phyloP scores from a whole-genome alignment of 2,797 vertebrate species.

The Cottoperca gobio region DNA sequence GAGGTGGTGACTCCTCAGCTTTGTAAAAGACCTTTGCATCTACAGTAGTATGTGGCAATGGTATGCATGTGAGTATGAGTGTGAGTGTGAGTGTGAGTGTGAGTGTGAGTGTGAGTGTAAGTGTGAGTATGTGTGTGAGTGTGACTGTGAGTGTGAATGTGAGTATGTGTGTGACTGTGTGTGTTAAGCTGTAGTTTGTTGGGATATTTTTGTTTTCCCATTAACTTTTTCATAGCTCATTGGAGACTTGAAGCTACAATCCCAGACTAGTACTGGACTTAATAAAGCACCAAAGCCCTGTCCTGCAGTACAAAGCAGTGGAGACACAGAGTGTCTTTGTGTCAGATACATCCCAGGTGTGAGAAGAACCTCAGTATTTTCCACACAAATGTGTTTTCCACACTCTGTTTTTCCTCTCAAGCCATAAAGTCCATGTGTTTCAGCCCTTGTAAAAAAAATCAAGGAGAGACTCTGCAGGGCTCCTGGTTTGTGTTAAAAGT shows the following conservation, averaged over 20 bases:
- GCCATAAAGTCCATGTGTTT: constrained; percentile 65
- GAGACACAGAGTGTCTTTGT: constrained; percentile 67
- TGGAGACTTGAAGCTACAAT: constrained; percentile 59
- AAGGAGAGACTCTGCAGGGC: constrained; percentile 35
- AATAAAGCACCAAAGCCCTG: constrained; percentile 42
- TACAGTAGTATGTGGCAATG: constrained; percentile 37
- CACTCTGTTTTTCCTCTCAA: constrained; percentile 21
- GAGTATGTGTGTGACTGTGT: background rate
- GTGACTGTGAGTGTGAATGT: constrained; percentile 14
- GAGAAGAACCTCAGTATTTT: constrained; percentile 62
- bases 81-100: constrained; percentile 12
- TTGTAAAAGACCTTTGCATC: constrained; percentile 59
- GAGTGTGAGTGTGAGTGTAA: constrained; percentile 5
- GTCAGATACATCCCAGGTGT: constrained; percentile 72
- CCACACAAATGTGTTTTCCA: constrained; percentile 72
- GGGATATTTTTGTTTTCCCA: constrained; percentile 47
- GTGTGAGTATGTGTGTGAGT: background rate
- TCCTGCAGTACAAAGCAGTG: constrained; percentile 38
- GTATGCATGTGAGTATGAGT: constrained; percentile 3
- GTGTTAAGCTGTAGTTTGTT: background rate
- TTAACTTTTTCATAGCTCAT: constrained; percentile 61
- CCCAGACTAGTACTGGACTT: constrained; percentile 45
- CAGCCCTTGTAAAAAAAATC: constrained; percentile 61
- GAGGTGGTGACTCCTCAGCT: constrained; percentile 53
- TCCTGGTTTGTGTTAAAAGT: constrained; percentile 50